Percentiles rank a stretch among this genome's conserved stretches.
Evolutionary conservation across 2,888 invertebrate species (phyloP).

Genomic region (Eupithecia inturbata): DNA sequence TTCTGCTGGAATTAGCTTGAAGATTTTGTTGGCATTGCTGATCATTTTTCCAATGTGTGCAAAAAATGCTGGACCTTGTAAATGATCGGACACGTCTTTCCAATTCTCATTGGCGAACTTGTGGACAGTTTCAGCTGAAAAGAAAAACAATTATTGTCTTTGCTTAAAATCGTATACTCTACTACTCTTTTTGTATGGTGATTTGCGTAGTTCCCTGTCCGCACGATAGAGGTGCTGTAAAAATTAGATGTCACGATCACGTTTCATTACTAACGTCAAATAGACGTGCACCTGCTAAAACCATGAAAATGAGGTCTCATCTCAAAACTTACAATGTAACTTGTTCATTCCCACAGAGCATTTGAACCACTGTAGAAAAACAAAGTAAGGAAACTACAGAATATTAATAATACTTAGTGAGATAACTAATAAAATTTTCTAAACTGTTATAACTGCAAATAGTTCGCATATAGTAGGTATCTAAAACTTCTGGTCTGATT

Average conservation of each 20-base stretch:
- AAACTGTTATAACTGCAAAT: too few species aligned
- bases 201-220: too few species aligned
- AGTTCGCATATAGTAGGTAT: too few species aligned
- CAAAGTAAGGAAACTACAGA: neutral
- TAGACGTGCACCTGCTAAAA: too few species aligned
- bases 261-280: too few species aligned
- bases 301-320: neutral
- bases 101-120: slow-evolving; percentile 56
- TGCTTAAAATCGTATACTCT: too few species aligned
- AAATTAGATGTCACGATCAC: too few species aligned
- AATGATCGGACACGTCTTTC: slow-evolving; percentile 48
- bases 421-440: too few species aligned
- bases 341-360: neutral
- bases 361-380: neutral
- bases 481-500: too few species aligned
- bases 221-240: too few species aligned
- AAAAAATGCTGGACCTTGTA: slow-evolving; percentile 52
- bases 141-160: too few species aligned
- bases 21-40: slow-evolving; percentile 51
- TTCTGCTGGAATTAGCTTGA: slow-evolving; percentile 40
- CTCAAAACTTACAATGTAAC: neutral
- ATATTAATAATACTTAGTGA: slow-evolving; percentile 2
- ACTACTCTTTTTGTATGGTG: too few species aligned
- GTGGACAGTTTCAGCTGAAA: slow-evolving; percentile 47
- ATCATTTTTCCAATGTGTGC: slow-evolving; percentile 46